A percentile compares a stretch with the other conserved stretches of the same genome.
Conservation (phyloP, 2,797 vertebrate species). For the Catharus ustulatus region DNA sequence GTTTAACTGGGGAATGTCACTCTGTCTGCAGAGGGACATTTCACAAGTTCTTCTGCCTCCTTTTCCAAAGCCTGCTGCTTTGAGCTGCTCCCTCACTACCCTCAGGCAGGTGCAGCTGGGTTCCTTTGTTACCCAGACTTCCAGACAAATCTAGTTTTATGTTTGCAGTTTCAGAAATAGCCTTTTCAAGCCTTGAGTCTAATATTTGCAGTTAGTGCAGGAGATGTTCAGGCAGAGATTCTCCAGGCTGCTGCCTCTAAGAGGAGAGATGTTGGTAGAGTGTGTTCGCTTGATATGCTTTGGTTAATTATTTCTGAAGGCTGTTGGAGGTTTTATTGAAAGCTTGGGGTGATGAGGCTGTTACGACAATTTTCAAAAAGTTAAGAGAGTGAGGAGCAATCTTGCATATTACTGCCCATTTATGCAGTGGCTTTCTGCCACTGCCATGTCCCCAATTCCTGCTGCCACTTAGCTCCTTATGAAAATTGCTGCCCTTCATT, state of each 20-base stretch:
- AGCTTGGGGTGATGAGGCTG: not conserved
- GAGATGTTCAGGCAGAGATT: not conserved
- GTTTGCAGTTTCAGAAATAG: not conserved
- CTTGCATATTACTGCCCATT: accelerated
- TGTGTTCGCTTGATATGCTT: not conserved
- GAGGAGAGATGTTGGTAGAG: not conserved
- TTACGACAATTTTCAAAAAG: not conserved
- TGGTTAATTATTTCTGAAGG: not conserved
- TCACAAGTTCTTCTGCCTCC: not conserved
- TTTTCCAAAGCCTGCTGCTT: not conserved
- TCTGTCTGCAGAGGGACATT: not conserved
- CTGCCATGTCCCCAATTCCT: not conserved
- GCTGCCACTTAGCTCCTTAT: not conserved
- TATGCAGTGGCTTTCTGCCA: not conserved
- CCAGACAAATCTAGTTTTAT: not conserved
- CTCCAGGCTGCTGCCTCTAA: not conserved
- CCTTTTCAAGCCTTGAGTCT: not conserved
- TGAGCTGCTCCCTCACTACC: not conserved
- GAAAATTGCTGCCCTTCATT: not conserved
- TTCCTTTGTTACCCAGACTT: not conserved
- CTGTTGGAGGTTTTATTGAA: not conserved
- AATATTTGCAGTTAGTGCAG: not conserved
- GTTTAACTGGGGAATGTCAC: not conserved
- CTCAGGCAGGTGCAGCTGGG: not conserved
- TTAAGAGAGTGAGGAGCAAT: not conserved